Evolutionary conservation across 1,140 invertebrate genomes (phyloP), one percentile per base, ranked within the genome.

Genomic region (Trachymyrmex cornetzi): DNA sequence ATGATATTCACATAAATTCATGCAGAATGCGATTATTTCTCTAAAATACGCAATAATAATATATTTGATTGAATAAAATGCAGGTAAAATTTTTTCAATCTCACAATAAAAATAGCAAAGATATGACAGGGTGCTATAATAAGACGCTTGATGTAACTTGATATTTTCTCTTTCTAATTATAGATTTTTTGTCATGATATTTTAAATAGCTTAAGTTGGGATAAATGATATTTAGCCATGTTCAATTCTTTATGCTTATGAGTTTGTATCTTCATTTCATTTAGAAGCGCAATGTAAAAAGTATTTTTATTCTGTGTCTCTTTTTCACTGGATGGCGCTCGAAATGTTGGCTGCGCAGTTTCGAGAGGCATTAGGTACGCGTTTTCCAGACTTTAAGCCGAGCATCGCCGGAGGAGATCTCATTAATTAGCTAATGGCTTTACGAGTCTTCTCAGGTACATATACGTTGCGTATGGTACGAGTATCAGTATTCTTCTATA

Each of bases 361-460:
- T 80, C 63, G 74, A 87, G 27, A 24, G 19, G 64, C 64, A 89
- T 87, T 87, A 89, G 85, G 14, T 59, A 12, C 71, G 34, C 27
- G 61, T 57, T 74, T 87, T 75, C 86, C 67, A 38, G 30, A 59
- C 24, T 81, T 86, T 89, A 82, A 87, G 66, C 79, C 24, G 84
- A 71, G 69, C 61, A 64, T 75, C 6, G 77, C 84, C 74, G 72
- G 63, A 63, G 85, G 85, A 89, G 67, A 84, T 79, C 71, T 79
- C 61, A 80, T 89, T 90, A 90, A 90, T 90, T 90, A 90, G 74
- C 79, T 87, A 90, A 89, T 85, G 85, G 79, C 27, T 48, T 77
- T 44, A 44, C 27, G n/a, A 75, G 59, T 85, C 61, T 57, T 53
- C 80, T 75, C 55, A 34, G 64, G 19, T 48, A 34, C 44, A 55